Conservation (phyloP, 2,888 invertebrate genomes). For the Resseliella maxima region DNA sequence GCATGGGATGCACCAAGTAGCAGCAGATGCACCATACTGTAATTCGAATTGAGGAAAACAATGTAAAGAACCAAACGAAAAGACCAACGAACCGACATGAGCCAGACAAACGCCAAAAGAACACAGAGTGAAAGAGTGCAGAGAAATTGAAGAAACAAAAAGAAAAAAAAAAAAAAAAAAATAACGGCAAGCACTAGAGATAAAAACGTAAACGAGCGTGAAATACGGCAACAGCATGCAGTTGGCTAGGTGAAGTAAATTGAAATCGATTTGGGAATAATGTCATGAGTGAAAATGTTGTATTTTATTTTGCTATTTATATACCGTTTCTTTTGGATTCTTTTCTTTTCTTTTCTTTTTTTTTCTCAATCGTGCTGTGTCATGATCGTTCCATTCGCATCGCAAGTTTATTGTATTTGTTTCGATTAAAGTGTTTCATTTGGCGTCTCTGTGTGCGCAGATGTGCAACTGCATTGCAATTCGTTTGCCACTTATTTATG, state of each 20-base stretch:
- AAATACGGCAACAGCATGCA: constrained; percentile 9
- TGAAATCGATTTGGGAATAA: constrained; percentile 53
- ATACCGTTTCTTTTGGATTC: neutral
- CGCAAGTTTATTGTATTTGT: constrained; percentile 21
- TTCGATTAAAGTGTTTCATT: constrained; percentile 27
- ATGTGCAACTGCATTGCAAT: neutral
- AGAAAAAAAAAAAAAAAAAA: neutral
- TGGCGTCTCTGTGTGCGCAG: neutral
- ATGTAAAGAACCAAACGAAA: neutral
- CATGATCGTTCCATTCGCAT: neutral
- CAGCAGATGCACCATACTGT: constrained; percentile 27
- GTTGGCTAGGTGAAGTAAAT: constrained; percentile 48
- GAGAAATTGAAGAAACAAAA: no score
- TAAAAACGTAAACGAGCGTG: constrained; percentile 44
- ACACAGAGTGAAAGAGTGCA: neutral
- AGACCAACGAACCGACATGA: constrained; percentile 21
- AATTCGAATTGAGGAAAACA: neutral
- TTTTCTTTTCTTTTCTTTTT: neutral
- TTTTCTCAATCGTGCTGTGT: neutral
- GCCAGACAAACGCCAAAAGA: neutral
- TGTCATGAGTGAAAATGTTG: constrained; percentile 29
- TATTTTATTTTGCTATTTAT: constrained; percentile 44
- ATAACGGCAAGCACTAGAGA: neutral
- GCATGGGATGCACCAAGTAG: neutral
- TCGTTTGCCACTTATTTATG: constrained; percentile 40